phyloP scores from a whole-genome alignment of 2,797 vertebrate genomes.

The Coranthus polyacanthus region DNA sequence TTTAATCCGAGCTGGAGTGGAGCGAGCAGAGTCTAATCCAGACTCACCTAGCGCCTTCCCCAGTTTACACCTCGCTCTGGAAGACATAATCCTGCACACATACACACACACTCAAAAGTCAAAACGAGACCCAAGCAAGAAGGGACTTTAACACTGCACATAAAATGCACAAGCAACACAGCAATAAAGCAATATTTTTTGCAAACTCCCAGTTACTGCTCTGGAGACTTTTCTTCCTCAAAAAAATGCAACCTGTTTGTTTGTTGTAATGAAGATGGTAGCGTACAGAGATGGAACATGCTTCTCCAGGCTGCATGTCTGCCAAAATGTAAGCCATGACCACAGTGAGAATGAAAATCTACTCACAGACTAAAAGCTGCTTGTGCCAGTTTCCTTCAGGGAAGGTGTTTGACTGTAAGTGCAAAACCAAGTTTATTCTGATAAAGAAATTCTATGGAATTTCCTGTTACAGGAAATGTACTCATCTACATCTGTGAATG shows the following conservation, averaged over 20 bases:
- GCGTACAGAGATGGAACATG: no score
- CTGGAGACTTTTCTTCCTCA: no score
- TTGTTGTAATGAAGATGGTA: no score
- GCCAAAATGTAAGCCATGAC: no score
- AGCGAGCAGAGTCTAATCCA: slow-evolving; percentile 42
- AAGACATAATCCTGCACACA: slow-evolving; percentile 8
- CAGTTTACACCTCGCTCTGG: slow-evolving; percentile 38
- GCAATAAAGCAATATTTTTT: no score
- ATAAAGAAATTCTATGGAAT: slow-evolving; percentile 5
- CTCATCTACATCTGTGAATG: not conserved
- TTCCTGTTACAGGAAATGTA: not conserved
- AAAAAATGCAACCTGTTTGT: no score
- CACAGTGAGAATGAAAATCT: no score
- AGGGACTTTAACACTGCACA: no score
- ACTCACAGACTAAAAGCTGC: no score
- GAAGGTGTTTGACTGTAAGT: not conserved
- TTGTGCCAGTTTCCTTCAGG: not conserved
- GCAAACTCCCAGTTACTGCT: no score
- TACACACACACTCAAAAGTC: not conserved
- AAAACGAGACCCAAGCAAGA: no score
- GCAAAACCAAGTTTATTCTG: not conserved
- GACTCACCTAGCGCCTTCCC: slow-evolving; percentile 21
- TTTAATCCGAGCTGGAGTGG: slow-evolving; percentile 41
- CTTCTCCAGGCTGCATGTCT: no score
- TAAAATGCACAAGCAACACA: not conserved